Conservation (phyloP, 2,888 invertebrate species). For the Pseudococcus viburni region DNA sequence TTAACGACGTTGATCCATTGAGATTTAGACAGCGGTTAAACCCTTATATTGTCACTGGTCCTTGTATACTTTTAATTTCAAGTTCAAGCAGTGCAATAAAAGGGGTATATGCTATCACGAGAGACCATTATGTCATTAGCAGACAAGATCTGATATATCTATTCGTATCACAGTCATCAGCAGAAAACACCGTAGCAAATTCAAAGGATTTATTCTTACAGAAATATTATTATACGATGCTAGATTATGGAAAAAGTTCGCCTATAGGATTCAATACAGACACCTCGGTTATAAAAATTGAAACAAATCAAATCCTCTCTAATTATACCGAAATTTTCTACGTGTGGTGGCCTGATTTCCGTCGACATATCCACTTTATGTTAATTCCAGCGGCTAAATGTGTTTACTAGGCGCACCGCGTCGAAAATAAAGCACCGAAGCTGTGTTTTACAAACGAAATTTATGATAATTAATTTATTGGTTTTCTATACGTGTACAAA, state of each 20-base stretch:
- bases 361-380: background rate
- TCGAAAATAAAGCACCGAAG: background rate
- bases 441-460: conserved; percentile 35
- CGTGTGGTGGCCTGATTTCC: background rate
- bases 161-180: background rate
- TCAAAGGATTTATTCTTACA: background rate
- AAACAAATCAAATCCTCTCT: too few relatives aligned
- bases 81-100: conserved; percentile 21
- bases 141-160: conserved; percentile 17
- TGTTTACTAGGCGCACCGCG: background rate
- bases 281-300: too few relatives aligned
- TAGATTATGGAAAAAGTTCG: too few relatives aligned
- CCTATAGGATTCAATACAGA: too few relatives aligned
- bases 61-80: conserved; percentile 34
- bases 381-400: conserved; percentile 2
- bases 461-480: conserved; percentile 54
- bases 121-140: conserved; percentile 35
- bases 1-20: conserved; percentile 37
- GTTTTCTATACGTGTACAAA: conserved; percentile 34
- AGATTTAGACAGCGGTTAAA: conserved; percentile 37
- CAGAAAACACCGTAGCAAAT: background rate
- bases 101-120: conserved; percentile 13
- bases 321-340: too few relatives aligned
- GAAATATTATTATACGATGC: too few relatives aligned
- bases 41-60: conserved; percentile 12